Percentiles rank a stretch among this genome's conserved stretches.
Evolutionary conservation across 2,888 invertebrate species (phyloP).

Genomic region (Esperia sulphurella): DNA sequence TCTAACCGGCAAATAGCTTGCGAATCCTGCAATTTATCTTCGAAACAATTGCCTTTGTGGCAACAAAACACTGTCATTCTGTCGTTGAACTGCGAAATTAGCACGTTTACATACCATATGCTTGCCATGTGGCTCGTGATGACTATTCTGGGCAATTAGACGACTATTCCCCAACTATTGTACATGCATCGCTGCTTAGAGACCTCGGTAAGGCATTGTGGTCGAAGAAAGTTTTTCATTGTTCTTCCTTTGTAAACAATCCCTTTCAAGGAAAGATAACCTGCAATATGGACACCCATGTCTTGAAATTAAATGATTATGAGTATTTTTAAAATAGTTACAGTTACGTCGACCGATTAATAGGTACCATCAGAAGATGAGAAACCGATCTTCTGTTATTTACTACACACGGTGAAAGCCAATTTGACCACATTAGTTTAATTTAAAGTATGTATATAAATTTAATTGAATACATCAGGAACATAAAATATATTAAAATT

Average conservation of each 20-base stretch:
- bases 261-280: background rate
- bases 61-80: conserved; percentile 37
- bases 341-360: no score
- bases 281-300: background rate
- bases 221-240: conserved; percentile 33
- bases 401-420: no score
- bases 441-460: no score
- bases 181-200: conserved; percentile 40
- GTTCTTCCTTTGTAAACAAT: conserved; percentile 4
- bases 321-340: background rate
- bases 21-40: conserved; percentile 9
- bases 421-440: no score
- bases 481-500: no score
- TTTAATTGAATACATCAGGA: no score
- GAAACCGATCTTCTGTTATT: no score
- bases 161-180: conserved; percentile 41
- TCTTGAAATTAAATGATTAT: background rate
- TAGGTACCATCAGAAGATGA: no score
- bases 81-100: conserved; percentile 32
- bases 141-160: conserved; percentile 20
- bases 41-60: conserved; percentile 6
- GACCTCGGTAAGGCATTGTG: conserved; percentile 19
- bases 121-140: conserved; percentile 51
- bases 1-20: conserved; percentile 12
- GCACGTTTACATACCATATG: conserved; percentile 50